These are phyloP conservation scores for Ichneumon xanthorius DNA, from an alignment of 2,888 invertebrate species.

Conservation along the genomic window DNA sequence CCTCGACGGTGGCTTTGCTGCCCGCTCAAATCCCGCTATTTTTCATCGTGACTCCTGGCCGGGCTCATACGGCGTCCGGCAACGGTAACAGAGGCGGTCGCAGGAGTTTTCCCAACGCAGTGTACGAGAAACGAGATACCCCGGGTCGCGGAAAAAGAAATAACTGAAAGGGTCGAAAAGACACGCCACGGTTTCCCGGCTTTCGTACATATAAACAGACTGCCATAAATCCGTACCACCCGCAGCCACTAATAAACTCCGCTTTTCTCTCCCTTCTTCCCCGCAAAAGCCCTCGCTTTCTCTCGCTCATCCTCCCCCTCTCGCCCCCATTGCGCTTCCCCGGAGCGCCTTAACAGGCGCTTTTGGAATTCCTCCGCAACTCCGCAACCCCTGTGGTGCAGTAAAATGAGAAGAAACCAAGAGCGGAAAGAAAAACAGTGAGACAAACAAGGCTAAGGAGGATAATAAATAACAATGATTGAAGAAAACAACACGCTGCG, in stretches of 20 bases:
- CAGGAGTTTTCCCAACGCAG: conserved; percentile 15
- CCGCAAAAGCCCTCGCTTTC: not conserved
- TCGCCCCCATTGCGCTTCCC: conserved; percentile 3
- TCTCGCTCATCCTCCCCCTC: conserved; percentile 33
- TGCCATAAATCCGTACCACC: conserved; percentile 61
- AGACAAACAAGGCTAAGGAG: conserved; percentile 4
- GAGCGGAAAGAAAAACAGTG: not conserved
- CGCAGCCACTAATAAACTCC: conserved; percentile 58
- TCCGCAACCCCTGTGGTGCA: conserved; percentile 36
- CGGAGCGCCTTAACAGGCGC: conserved; percentile 38
- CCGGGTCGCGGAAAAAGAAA: conserved; percentile 7
- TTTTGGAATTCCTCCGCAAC: conserved; percentile 39
- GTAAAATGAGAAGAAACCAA: conserved; percentile 49
- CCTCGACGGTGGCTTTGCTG: conserved; percentile 4
- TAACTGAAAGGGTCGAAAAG: conserved; percentile 30
- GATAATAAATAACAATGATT: conserved; percentile 46
- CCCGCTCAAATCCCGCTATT: conserved; percentile 55
- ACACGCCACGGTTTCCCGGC: conserved; percentile 35
- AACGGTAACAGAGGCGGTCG: conserved; percentile 16
- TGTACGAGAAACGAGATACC: conserved; percentile 24
- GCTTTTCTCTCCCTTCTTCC: conserved; percentile 28
- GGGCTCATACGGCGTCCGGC: conserved; percentile 14
- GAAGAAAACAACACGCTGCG: conserved; percentile 20
- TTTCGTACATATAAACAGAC: conserved; percentile 58
- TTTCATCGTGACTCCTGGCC: conserved; percentile 40